Evolutionary conservation across 2,888 invertebrate species (phyloP).

Genomic region (Julus scanicus): DNA sequence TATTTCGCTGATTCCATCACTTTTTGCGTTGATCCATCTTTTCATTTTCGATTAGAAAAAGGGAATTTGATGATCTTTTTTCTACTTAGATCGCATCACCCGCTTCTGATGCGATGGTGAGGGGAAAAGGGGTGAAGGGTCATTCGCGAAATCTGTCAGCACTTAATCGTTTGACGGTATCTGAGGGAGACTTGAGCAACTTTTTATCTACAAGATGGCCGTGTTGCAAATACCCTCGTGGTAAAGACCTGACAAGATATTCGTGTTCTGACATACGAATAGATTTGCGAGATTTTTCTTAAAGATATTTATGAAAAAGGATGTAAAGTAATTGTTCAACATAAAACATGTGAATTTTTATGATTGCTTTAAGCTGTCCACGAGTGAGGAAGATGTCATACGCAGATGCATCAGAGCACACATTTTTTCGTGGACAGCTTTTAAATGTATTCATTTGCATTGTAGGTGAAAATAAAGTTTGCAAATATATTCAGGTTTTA

Average conservation of each 20-base stretch:
- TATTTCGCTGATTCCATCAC: conserved; percentile 16
- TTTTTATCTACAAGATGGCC: background rate
- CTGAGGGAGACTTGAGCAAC: background rate
- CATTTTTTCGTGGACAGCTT: no score
- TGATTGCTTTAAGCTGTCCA: no score
- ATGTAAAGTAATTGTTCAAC: no score
- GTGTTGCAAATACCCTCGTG: no score
- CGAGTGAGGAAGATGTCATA: no score
- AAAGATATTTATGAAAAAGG: no score
- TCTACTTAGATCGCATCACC: conserved; percentile 19
- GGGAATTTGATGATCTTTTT: conserved; percentile 27
- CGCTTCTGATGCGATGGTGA: background rate
- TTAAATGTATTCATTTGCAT: no score
- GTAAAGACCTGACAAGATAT: no score
- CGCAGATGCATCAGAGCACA: no score
- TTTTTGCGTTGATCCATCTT: conserved; percentile 28
- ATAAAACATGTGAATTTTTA: no score
- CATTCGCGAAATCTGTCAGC: background rate
- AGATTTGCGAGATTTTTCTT: no score
- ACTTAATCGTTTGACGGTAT: background rate
- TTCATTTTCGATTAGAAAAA: conserved; percentile 33
- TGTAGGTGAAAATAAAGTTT: background rate
- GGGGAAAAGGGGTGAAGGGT: background rate
- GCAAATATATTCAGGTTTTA: background rate
- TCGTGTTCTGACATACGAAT: no score